A percentile compares a stretch with the other conserved stretches of the same genome.
These are phyloP conservation scores for Polydesmus complanatus DNA, from an alignment of 2,888 invertebrate species.

Conservation along the genomic window DNA sequence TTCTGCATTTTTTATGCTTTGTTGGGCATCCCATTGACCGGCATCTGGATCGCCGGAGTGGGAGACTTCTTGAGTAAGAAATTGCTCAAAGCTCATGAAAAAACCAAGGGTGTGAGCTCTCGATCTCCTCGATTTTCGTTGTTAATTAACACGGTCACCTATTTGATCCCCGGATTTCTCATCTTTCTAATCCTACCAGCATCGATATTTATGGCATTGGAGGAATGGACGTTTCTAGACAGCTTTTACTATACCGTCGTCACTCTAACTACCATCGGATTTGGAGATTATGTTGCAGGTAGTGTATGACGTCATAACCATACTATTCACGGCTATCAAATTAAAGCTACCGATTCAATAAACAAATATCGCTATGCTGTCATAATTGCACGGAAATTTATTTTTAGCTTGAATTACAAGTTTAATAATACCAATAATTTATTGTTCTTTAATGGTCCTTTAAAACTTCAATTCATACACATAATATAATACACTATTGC, in stretches of 20 bases:
- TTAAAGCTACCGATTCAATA: neutral
- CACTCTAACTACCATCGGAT: conserved; percentile 50
- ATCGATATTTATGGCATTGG: conserved; percentile 66
- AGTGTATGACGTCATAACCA: too few species aligned
- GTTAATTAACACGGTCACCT: conserved; percentile 63
- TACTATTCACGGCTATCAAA: too few species aligned
- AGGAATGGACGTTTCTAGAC: conserved; percentile 71
- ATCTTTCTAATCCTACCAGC: conserved; percentile 77
- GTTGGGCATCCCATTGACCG: conserved; percentile 72
- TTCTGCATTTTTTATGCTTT: conserved; percentile 77
- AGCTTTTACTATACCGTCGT: conserved; percentile 66
- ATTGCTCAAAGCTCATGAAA: conserved; percentile 16
- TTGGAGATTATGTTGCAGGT: conserved; percentile 87
- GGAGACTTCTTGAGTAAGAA: conserved; percentile 57
- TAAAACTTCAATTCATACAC: too few species aligned
- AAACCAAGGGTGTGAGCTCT: conserved; percentile 40
- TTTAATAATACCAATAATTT: too few species aligned
- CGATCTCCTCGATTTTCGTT: conserved; percentile 45
- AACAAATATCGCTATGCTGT: neutral
- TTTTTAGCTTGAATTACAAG: too few species aligned
- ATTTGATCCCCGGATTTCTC: conserved; percentile 74
- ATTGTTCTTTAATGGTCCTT: too few species aligned
- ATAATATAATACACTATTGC: too few species aligned
- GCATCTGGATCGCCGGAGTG: conserved; percentile 55
- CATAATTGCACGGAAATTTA: neutral